Conservation (phyloP, 2,888 invertebrate species). For the Hartigia nigra region DNA sequence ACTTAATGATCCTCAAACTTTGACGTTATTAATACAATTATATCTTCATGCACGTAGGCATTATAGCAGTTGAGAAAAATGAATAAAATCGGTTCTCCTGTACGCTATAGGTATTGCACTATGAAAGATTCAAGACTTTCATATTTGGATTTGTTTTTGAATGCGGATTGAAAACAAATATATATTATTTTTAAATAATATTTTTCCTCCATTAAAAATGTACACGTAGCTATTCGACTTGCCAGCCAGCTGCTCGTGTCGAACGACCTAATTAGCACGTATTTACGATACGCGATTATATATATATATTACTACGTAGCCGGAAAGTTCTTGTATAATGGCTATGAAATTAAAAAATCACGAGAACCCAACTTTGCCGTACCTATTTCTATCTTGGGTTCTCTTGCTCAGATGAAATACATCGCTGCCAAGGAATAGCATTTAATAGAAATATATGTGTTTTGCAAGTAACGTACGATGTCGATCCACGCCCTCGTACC, state of each 20-base stretch:
- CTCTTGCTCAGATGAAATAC: neutral
- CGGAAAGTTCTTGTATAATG: neutral
- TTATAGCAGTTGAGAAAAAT: neutral
- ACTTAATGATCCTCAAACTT: neutral
- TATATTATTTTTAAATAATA: too few relatives aligned
- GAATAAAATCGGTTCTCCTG: neutral
- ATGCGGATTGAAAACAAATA: neutral
- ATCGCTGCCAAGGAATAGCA: neutral
- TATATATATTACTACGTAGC: neutral
- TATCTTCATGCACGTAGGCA: neutral
- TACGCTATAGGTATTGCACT: neutral
- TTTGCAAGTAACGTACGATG: neutral
- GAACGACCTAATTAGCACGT: conserved; percentile 39
- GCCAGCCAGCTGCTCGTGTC: conserved; percentile 31
- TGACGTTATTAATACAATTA: neutral
- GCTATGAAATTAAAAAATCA: neutral
- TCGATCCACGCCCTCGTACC: neutral
- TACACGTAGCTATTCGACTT: conserved; percentile 29
- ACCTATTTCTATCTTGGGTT: neutral
- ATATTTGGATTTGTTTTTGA: neutral
- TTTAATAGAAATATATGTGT: neutral
- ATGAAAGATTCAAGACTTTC: neutral
- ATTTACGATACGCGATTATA: conserved; percentile 24
- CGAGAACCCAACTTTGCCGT: neutral
- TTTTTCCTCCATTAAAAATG: neutral